These are phyloP conservation scores for Tethea ocularis DNA, from an alignment of 2,888 invertebrate species.

Conservation along the genomic window DNA sequence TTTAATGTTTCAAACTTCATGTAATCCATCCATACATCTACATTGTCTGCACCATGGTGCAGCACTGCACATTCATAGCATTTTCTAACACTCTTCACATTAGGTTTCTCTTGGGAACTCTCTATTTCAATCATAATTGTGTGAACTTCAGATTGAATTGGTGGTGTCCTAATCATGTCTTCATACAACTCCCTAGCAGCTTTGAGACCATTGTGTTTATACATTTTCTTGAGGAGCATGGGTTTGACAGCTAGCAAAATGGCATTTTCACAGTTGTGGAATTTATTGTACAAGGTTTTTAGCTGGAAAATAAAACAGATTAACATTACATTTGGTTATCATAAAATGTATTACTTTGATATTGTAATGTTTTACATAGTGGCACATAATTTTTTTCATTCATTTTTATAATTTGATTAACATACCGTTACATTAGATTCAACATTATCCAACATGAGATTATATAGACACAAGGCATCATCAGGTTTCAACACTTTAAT, in stretches of 20 bases:
- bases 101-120: slow-evolving; percentile 65
- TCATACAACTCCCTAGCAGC: slow-evolving; percentile 86
- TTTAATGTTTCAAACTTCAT: slow-evolving; percentile 87
- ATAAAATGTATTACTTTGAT: no score
- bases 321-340: not conserved
- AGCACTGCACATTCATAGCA: slow-evolving; percentile 85
- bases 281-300: slow-evolving; percentile 61
- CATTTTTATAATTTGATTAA: slow-evolving; percentile 17
- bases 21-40: slow-evolving; percentile 89
- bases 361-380: no score
- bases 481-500: slow-evolving; percentile 55
- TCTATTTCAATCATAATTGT: slow-evolving; percentile 85
- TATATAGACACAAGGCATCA: slow-evolving; percentile 64
- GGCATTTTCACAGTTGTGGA: slow-evolving; percentile 75
- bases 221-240: slow-evolving; percentile 84
- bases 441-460: slow-evolving; percentile 62
- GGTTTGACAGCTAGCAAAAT: slow-evolving; percentile 83
- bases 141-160: slow-evolving; percentile 85
- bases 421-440: slow-evolving; percentile 61
- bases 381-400: not conserved
- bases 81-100: slow-evolving; percentile 79
- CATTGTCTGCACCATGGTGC: slow-evolving; percentile 86
- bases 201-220: slow-evolving; percentile 75
- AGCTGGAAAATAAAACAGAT: slow-evolving; percentile 45
- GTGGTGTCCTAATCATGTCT: slow-evolving; percentile 82